Percentiles rank a stretch among this genome's conserved stretches.
Conservation (phyloP, 2,888 invertebrate genomes). For the Eledona agricola region DNA sequence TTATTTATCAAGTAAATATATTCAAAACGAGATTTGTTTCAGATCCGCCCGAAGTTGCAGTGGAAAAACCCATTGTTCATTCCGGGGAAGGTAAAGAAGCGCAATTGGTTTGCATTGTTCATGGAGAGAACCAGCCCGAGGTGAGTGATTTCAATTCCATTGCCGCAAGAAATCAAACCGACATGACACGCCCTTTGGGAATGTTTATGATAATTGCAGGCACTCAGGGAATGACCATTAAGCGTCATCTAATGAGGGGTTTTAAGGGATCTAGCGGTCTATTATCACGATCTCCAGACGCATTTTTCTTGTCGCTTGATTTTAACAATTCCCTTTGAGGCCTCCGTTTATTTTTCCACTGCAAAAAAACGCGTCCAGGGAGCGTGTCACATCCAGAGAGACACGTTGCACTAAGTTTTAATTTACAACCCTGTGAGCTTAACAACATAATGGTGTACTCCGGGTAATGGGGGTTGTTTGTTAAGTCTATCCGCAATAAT, state of each 20-base stretch:
- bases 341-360: no score
- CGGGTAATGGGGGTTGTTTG: background rate
- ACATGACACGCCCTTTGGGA: no score
- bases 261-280: constrained; percentile 2
- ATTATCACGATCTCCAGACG: background rate
- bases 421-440: background rate
- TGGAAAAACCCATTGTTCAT: constrained; percentile 72
- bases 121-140: constrained; percentile 73
- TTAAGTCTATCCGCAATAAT: background rate
- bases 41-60: constrained; percentile 69
- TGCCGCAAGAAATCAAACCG: no score
- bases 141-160: no score
- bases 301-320: constrained; percentile 1
- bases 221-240: constrained; percentile 24
- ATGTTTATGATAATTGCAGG: constrained; percentile 25
- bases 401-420: background rate
- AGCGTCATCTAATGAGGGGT: constrained; percentile 23
- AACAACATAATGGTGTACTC: background rate
- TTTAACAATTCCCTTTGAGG: no score
- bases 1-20: constrained; percentile 4
- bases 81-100: constrained; percentile 75
- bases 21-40: constrained; percentile 58
- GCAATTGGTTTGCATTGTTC: constrained; percentile 73
- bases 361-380: no score
- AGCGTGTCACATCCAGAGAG: constrained; percentile 1